phyloP scores from a whole-genome alignment of 1,140 invertebrate species.

The Sipha flava region DNA sequence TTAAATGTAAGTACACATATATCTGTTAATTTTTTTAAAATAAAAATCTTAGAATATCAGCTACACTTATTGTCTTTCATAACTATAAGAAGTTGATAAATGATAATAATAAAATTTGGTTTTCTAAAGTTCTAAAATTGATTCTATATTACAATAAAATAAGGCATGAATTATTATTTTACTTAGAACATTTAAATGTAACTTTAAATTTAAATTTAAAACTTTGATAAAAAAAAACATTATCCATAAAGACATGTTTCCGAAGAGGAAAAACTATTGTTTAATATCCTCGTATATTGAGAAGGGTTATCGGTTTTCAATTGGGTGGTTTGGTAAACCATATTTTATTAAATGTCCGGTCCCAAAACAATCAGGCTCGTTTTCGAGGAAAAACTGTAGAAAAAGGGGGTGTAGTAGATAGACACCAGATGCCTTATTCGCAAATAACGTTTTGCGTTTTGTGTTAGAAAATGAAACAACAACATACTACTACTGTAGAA shows the following conservation, averaged over 20 bases:
- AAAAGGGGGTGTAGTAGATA: neutral
- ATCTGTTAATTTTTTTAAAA: no score
- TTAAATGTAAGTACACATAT: no score
- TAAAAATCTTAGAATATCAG: no score
- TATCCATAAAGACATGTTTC: neutral
- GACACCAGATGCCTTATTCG: slow-evolving; percentile 12
- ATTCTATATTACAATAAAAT: neutral
- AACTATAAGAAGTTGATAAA: no score
- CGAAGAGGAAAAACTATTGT: neutral
- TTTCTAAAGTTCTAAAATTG: no score
- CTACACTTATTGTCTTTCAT: no score
- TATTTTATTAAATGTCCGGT: slow-evolving; percentile 23
- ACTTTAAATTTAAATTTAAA: no score
- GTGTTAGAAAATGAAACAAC: neutral
- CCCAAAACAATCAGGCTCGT: slow-evolving; percentile 10
- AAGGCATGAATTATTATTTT: neutral
- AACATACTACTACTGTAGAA: neutral
- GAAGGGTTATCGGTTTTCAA: slow-evolving; percentile 26
- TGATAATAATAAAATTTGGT: no score
- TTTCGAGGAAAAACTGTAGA: slow-evolving; percentile 2
- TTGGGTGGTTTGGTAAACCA: neutral
- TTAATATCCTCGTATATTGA: slow-evolving; percentile 7
- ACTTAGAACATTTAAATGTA: neutral
- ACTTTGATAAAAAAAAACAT: neutral
- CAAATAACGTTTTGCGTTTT: neutral